Percentiles rank a stretch among this genome's conserved stretches.
Conservation (phyloP, 1,140 invertebrate species). For the Maniola jurtina region DNA sequence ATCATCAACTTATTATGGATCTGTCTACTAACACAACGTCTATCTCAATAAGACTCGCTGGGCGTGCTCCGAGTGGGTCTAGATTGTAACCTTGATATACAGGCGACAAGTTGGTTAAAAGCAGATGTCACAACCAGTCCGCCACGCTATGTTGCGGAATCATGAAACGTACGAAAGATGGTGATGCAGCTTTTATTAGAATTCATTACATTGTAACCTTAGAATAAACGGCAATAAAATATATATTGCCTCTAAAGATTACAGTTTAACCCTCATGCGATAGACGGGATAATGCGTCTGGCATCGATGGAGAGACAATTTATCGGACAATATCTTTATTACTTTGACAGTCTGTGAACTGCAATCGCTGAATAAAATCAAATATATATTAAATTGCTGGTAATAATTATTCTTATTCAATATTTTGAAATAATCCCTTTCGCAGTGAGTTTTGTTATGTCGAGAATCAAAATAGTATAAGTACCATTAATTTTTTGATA, state of each 20-base stretch:
- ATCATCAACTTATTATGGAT: constrained; percentile 30
- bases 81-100: constrained; percentile 38
- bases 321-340: constrained; percentile 39
- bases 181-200: not conserved
- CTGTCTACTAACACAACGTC: constrained; percentile 32
- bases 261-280: not conserved
- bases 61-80: constrained; percentile 33
- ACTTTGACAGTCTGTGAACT: constrained; percentile 6
- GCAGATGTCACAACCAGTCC: constrained; percentile 49
- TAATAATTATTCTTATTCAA: constrained; percentile 8
- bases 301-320: constrained; percentile 23
- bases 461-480: not conserved
- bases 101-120: constrained; percentile 27
- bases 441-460: too few relatives aligned
- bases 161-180: not conserved
- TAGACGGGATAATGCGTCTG: constrained; percentile 40
- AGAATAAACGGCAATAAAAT: not conserved
- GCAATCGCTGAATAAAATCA: constrained; percentile 8
- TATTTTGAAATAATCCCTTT: constrained; percentile 3
- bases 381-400: not conserved
- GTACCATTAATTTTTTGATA: not conserved
- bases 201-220: constrained; percentile 7
- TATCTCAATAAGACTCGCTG: constrained; percentile 32
- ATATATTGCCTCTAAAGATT: not conserved
- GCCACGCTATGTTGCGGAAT: not conserved